These are phyloP conservation scores for Notothenia rossii DNA, from an alignment of 2,113 vertebrate species.

Conservation along the genomic window DNA sequence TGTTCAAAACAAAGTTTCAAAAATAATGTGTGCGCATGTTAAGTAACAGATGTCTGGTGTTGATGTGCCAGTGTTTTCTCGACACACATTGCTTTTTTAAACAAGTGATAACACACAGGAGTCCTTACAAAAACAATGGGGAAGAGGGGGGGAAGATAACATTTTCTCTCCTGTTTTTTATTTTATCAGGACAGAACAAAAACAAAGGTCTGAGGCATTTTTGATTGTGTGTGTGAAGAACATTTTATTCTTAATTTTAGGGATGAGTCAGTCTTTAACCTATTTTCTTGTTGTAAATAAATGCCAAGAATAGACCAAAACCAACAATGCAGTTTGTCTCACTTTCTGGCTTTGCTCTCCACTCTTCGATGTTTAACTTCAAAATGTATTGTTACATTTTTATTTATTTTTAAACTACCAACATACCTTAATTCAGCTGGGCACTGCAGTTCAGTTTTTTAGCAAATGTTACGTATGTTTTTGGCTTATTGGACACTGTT, in stretches of 20 bases:
- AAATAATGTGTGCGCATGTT: no score
- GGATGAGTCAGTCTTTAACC: background rate
- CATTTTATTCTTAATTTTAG: background rate
- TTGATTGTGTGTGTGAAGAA: background rate
- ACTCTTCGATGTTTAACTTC: background rate
- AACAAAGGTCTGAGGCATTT: background rate
- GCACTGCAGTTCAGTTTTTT: background rate
- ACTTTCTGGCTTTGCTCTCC: background rate
- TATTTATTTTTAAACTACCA: no score
- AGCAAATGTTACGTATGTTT: background rate
- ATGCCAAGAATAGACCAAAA: background rate
- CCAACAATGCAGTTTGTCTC: background rate
- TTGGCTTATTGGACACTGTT: background rate
- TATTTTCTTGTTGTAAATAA: background rate
- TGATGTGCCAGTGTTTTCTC: background rate
- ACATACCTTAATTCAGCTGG: background rate
- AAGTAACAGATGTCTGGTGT: no score
- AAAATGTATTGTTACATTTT: background rate
- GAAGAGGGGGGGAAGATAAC: background rate
- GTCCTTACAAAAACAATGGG: background rate
- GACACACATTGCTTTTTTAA: background rate
- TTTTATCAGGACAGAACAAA: slow-evolving; percentile 4
- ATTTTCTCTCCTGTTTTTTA: background rate
- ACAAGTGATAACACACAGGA: background rate
- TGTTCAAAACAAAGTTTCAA: no score